Evolutionary conservation across 2,797 vertebrate genomes (phyloP), one percentile per base, ranked within the genome.

Genomic region (Emys orbicularis): DNA sequence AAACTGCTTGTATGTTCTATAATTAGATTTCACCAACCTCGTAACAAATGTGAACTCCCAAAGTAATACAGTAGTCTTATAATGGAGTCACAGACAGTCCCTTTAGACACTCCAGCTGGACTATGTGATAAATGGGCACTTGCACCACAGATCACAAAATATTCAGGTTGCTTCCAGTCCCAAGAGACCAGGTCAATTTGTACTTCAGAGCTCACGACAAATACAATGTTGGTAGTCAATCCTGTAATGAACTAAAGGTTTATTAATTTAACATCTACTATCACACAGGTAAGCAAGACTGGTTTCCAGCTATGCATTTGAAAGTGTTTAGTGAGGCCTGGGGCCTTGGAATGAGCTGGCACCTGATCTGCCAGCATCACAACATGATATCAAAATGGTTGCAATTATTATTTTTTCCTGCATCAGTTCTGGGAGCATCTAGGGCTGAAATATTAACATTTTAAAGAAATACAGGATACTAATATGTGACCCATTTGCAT

Each of bases 341-440:
- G 61, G 37, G 19, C 68, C 68, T 72, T 41, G n/a, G 37, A 41
- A 72, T 72, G 68, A 72, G 10, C 9, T 37, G 65, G 65, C n/a
- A 37, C n/a, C n/a, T 72, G 9, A 37, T 72, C n/a, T 23, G n/a
- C n/a, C 68, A 37, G 37, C n/a, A 37, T 72, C 21, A 41, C 19
- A 72, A 10, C 5, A 84, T 96, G 87, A 88, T 87, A 84, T 83
- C 37, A 37, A 81, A 89, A n/a, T 86, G 65, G 21, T 79, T 12
- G n/a, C 72, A 81, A 56, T 90, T 92, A 59, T 77, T 83, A 93
- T 77, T 53, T 82, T 86, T 96, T 95, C 90, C 86, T 90, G 53
- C 84, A 92, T 95, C 84, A 92, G n/a, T 95, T 96, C 94, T 92
- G 77, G 90, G 49, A 25, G 41, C 94, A 83, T 91, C 90, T 93